These are phyloP conservation scores for Amblyteles armatorius DNA, from an alignment of 2,888 invertebrate species.

Conservation along the genomic window DNA sequence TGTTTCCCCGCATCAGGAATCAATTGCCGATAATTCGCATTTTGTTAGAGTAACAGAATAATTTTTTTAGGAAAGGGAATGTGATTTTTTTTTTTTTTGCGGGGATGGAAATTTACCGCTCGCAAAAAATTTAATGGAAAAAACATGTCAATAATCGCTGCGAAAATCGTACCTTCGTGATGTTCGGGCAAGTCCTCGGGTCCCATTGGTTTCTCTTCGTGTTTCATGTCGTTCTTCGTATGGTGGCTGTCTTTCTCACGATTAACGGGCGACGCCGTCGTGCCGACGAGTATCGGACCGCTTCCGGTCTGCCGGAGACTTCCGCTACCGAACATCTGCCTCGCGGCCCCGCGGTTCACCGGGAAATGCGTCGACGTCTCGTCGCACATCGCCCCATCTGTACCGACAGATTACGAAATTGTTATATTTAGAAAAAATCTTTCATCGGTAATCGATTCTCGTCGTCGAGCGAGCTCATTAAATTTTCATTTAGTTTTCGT, in stretches of 20 bases:
- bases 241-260: constrained; percentile 68
- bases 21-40: no score
- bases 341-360: constrained; percentile 86
- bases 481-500: no score
- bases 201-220: constrained; percentile 70
- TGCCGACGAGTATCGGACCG: constrained; percentile 79
- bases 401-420: background rate
- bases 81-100: no score
- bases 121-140: background rate
- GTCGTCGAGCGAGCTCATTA: no score
- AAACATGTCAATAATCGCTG: background rate
- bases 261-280: constrained; percentile 69
- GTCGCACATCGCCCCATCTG: constrained; percentile 48
- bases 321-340: constrained; percentile 87
- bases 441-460: no score
- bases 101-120: background rate
- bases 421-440: no score
- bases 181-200: constrained; percentile 66
- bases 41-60: no score
- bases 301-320: constrained; percentile 85
- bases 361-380: constrained; percentile 84
- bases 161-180: constrained; percentile 64
- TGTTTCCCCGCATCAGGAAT: no score
- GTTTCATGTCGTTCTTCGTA: constrained; percentile 71
- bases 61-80: background rate